Conservation (phyloP, 2,888 invertebrate species). For the Erebia ligea region DNA sequence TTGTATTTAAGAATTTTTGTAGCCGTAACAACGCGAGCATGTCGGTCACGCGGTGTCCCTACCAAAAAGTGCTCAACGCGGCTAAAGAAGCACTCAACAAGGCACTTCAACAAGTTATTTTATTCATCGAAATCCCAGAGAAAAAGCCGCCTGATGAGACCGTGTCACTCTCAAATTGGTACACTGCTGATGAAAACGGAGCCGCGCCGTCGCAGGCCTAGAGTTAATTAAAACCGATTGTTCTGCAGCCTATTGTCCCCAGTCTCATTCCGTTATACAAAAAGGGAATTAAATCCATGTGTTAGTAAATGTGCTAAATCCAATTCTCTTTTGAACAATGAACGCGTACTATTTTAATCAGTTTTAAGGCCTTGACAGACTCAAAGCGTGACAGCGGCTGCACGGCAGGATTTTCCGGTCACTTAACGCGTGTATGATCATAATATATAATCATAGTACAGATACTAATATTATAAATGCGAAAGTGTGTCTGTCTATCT, state of each 20-base stretch:
- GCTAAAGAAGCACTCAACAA: too few species aligned
- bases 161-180: conserved; percentile 12
- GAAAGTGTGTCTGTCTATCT: too few species aligned
- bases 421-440: too few species aligned
- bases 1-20: too few species aligned
- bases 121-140: not conserved
- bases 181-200: conserved; percentile 16
- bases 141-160: conserved; percentile 2
- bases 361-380: conserved; percentile 1
- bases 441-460: too few species aligned
- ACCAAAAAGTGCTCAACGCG: too few species aligned
- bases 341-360: conserved; percentile 11
- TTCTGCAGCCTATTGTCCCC: conserved; percentile 14
- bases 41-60: too few species aligned
- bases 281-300: conserved; percentile 18
- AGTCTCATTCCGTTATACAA: conserved; percentile 18
- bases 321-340: conserved; percentile 14
- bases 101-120: too few species aligned
- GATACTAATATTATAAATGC: too few species aligned
- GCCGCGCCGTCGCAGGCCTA: not conserved
- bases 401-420: too few species aligned
- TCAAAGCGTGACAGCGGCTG: too few species aligned
- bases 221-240: conserved; percentile 21
- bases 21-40: too few species aligned
- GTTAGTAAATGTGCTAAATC: conserved; percentile 15